Conservation (phyloP, 2,888 invertebrate genomes). For the Asteroscopus sphinx region DNA sequence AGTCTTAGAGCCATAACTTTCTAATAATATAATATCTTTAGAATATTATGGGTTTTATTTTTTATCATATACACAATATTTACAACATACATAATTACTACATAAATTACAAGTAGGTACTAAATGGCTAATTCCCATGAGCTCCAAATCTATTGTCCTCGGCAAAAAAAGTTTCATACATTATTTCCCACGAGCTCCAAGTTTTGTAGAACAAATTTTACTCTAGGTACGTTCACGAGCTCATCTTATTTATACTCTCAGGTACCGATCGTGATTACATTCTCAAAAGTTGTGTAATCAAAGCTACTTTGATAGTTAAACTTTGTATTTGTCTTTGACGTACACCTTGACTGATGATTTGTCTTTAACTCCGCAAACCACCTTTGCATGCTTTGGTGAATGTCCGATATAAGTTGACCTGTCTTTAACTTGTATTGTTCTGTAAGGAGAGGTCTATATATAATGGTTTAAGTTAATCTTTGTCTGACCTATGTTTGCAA, state of each 20-base stretch:
- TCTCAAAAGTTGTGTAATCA: conserved; percentile 51
- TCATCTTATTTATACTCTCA: conserved; percentile 17
- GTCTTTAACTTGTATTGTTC: neutral
- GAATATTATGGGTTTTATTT: too few relatives aligned
- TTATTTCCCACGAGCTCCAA: too few relatives aligned
- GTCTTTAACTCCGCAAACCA: conserved; percentile 19
- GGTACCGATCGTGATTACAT: conserved; percentile 32
- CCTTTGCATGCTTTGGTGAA: neutral
- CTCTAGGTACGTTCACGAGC: conserved; percentile 1
- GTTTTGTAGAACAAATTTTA: too few relatives aligned
- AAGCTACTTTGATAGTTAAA: conserved; percentile 48
- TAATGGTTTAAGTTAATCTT: neutral
- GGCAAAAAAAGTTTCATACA: too few relatives aligned
- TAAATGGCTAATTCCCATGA: too few relatives aligned
- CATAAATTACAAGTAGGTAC: too few relatives aligned
- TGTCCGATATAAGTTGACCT: conserved; percentile 2
- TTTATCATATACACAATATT: too few relatives aligned
- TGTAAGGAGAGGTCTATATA: neutral
- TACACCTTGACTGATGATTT: conserved; percentile 35
- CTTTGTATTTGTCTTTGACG: conserved; percentile 44
- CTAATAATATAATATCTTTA: too few relatives aligned
- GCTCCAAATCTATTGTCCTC: too few relatives aligned
- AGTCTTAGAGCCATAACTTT: too few relatives aligned
- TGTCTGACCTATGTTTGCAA: too few relatives aligned
- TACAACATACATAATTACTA: too few relatives aligned